phyloP scores from a whole-genome alignment of 2,888 invertebrate species.

The Mesoligia furuncula region DNA sequence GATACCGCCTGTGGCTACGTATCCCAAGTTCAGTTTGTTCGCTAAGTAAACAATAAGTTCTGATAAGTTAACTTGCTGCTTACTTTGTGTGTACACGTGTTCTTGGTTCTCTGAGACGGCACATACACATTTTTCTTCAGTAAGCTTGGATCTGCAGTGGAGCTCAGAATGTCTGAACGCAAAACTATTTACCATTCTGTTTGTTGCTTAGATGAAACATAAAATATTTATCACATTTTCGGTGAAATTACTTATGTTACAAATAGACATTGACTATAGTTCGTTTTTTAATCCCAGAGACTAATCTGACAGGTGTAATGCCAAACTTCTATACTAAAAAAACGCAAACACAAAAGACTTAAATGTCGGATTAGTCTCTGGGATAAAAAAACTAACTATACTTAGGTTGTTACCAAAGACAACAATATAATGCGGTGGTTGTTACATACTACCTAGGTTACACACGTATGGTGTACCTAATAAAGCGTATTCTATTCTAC shows the following conservation, averaged over 20 bases:
- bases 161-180: slow-evolving; percentile 3
- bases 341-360: too few relatives aligned
- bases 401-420: too few relatives aligned
- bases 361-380: too few relatives aligned
- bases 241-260: background rate
- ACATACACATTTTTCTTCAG: slow-evolving; percentile 7
- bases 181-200: slow-evolving; percentile 7
- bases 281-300: too few relatives aligned
- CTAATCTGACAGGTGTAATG: too few relatives aligned
- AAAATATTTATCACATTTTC: slow-evolving; percentile 9
- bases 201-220: slow-evolving; percentile 3
- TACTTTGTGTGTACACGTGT: background rate
- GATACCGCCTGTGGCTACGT: background rate
- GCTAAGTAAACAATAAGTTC: slow-evolving; percentile 22
- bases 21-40: slow-evolving; percentile 1
- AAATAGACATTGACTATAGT: background rate
- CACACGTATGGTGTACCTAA: too few relatives aligned
- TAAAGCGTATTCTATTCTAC: background rate
- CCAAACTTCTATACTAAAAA: too few relatives aligned
- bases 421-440: too few relatives aligned
- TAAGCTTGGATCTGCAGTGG: background rate
- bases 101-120: background rate
- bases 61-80: slow-evolving; percentile 18
- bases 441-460: background rate
- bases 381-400: too few relatives aligned